phyloP scores from a whole-genome alignment of 2,113 vertebrate genomes.

The Bujurquina vittata region DNA sequence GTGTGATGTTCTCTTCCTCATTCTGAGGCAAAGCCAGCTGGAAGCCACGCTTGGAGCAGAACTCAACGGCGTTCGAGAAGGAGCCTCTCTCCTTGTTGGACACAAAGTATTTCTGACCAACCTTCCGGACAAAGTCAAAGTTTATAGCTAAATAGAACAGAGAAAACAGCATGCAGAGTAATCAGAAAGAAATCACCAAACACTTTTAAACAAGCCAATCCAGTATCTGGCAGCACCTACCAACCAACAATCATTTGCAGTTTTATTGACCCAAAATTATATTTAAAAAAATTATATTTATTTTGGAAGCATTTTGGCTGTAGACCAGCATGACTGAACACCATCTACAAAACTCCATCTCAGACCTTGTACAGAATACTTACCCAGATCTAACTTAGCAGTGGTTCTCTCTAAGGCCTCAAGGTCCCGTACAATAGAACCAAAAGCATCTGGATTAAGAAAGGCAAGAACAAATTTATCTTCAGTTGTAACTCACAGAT shows the following conservation, averaged over 20 bases:
- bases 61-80: conserved; percentile 9
- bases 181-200: no score
- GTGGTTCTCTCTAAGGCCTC: no score
- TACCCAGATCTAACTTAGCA: background rate
- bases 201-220: no score
- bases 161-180: no score
- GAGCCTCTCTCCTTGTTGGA: conserved; percentile 16
- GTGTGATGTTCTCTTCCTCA: conserved; percentile 17
- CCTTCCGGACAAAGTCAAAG: conserved; percentile 4
- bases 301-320: background rate
- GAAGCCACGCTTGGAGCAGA: conserved; percentile 29
- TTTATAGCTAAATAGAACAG: background rate
- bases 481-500: no score
- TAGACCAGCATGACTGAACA: background rate
- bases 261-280: no score
- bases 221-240: no score
- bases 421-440: no score
- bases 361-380: background rate
- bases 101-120: conserved; percentile 47
- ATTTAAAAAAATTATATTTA: no score
- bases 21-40: conserved; percentile 41
- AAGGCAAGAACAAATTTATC: no score
- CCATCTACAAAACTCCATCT: background rate
- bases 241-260: no score
- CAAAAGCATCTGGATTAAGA: no score